Evolutionary conservation across 2,888 invertebrate species (phyloP).

Genomic region (Tricholauxania praeusta): DNA sequence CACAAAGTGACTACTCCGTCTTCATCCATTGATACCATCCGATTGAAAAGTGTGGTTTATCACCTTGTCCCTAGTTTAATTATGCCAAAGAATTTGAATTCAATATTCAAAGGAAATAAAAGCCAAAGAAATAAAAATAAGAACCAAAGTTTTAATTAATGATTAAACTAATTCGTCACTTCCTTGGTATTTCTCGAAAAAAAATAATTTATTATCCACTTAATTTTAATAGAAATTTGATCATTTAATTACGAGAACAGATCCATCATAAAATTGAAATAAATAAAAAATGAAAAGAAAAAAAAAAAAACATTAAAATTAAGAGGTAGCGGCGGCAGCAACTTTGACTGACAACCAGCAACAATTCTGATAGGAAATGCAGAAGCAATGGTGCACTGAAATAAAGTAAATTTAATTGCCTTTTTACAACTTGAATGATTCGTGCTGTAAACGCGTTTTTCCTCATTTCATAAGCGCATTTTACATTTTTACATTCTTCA

Average conservation of each 20-base stretch:
- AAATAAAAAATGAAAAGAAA: background rate
- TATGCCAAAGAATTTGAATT: too few relatives aligned
- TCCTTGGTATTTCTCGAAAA: conserved; percentile 3
- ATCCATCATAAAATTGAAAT: conserved; percentile 23
- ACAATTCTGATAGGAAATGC: too few relatives aligned
- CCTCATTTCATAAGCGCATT: conserved; percentile 52
- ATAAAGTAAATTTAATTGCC: conserved; percentile 64
- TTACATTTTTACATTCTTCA: conserved; percentile 13
- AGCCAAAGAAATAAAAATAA: too few relatives aligned
- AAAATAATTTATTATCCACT: conserved; percentile 32
- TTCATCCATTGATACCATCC: too few relatives aligned
- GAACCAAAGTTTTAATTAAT: too few relatives aligned
- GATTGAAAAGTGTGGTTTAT: too few relatives aligned
- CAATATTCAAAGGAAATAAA: too few relatives aligned
- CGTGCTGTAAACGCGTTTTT: conserved; percentile 55
- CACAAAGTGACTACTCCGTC: too few relatives aligned
- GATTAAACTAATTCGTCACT: too few relatives aligned
- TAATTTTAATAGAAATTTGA: conserved; percentile 23
- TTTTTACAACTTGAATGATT: conserved; percentile 65
- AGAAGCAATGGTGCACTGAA: conserved; percentile 27
- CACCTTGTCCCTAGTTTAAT: too few relatives aligned
- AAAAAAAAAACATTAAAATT: conserved; percentile 8
- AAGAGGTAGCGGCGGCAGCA: background rate
- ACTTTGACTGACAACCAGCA: too few relatives aligned
- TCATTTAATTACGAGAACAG: conserved; percentile 17